Base-by-base conservation (phyloP, 2,888 invertebrate genomes). In the Lithophane leautieri region DNA sequence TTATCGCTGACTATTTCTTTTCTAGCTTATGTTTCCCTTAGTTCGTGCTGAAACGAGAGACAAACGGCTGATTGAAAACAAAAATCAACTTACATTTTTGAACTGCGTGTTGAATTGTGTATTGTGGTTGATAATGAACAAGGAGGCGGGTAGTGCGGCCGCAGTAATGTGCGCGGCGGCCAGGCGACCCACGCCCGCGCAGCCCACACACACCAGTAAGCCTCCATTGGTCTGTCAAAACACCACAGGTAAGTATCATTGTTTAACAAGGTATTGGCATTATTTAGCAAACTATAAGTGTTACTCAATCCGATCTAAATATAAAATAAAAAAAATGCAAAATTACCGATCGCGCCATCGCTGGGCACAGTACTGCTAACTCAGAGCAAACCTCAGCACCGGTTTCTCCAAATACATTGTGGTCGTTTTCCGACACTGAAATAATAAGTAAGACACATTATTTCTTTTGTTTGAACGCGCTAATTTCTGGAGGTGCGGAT, bases 181-280 rank as follows among this genome's bases (percentile, higher is more conserved):
- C 89, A 98, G 97, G 56, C 99, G 97, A 0, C 99, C 98, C 68
- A 97, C 97, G 62, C 99, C 99, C 50, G 98, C 97, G 84, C 97
- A 97, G 0, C 98, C 99, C 84, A 98, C 97, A 82, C 98, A 94
- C 58, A 98, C 96, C n/a, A 97, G 91, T 52, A 98, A 97, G 0
- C 98, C 98, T 19, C 94, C 94, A 76, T 92, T 92, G 14, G 88
- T 84, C 94, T 96, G 86, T 1, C 66, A 81, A 56, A 28, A 69
- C 14, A 71, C 4, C 34, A 58, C 1, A 25, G 2, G 42, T 25
- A 70, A 54, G 40, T 28, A n/a, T 58, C 12, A 44, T n/a, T 47
- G 47, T 40, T 28, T 60, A 8, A 28, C 3, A 56, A 54, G 25
- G 2, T 16, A 3, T 28, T 6, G 34, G 34, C 34, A 34, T 34